Evolutionary conservation across 1,140 invertebrate species (phyloP), one percentile per base, ranked within the genome.

Genomic region (Glossosoma conforme): DNA sequence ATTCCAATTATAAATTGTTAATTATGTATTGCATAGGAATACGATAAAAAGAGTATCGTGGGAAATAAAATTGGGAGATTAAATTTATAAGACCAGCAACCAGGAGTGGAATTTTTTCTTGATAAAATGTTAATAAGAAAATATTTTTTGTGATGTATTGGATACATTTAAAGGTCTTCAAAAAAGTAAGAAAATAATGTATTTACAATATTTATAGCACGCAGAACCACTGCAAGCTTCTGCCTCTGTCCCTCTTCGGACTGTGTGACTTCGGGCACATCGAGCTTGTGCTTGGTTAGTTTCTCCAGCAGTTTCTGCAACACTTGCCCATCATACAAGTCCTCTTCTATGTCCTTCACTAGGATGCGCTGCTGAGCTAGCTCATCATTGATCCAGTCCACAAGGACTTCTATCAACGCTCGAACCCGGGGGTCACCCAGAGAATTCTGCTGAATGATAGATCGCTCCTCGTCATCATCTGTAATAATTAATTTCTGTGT

Each of bases 361-460:
- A 99, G 97, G 46, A 99, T 99, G 62, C 97, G 79, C 59, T 98
- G 91, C 58, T 87, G 80, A 0, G 95, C 95, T n/a, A 98, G 69
- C 68, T 97, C 96, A 75, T 98, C 93, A 70, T 98, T 98, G 24
- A 98, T 93, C 96, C 95, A 98, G 58, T 97, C 93, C 53, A 96
- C 88, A n/a, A 98, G 71, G 36, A 97, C 85, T 61, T 78, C 76
- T 54, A 93, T 86, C 4, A 98, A 74, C 62, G 96, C 90, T 51
- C 85, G 82, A 0, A 98, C 78, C 70, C 92, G 88, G 0, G 89
- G 83, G 69, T 97, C 90, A 38, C 90, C 86, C 56, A 87, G 81
- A 0, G 91, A 93, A 49, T 82, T 78, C 2, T 89, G 86, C 62
- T 96, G 93, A 51, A 99, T 91, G 74, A 98, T 94, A 2, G 93